A percentile compares a stretch with the other conserved stretches of the same genome.
These are phyloP conservation scores for Thunnus albacares DNA, from an alignment of 2,797 vertebrate genomes.

Conservation along the genomic window DNA sequence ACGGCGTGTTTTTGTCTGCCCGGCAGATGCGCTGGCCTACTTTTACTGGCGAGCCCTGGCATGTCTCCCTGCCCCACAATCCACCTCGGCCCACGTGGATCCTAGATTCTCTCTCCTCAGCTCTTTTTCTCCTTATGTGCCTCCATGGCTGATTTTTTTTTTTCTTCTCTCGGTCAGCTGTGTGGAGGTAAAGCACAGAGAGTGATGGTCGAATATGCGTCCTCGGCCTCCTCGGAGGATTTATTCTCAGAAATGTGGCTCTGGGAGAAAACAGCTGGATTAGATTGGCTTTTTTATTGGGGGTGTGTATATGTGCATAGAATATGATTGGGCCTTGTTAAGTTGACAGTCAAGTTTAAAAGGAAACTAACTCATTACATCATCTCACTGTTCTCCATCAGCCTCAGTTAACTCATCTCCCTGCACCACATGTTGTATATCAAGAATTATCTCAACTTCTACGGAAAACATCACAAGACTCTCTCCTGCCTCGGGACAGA, in stretches of 20 bases:
- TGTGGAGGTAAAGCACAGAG: conserved; percentile 4
- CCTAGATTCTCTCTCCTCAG: conserved; percentile 38
- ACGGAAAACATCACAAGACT: conserved; percentile 65
- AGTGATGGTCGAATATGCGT: not conserved
- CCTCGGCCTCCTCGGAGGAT: not conserved
- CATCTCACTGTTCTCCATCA: not conserved
- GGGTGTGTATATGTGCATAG: not conserved
- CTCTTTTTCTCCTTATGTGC: conserved; percentile 7
- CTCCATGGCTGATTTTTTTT: not conserved
- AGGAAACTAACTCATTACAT: conserved; percentile 5
- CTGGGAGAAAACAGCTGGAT: conserved; percentile 5
- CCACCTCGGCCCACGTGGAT: conserved; percentile 71
- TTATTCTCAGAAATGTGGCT: conserved; percentile 21
- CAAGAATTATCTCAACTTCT: conserved; percentile 9
- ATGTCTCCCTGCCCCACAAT: conserved; percentile 63
- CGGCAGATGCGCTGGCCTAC: conserved; percentile 79
- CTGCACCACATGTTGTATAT: not conserved
- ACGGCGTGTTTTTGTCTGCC: conserved; percentile 70
- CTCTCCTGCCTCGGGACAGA: not conserved
- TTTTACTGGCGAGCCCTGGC: conserved; percentile 74
- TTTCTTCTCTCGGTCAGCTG: not conserved
- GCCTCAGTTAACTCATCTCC: not conserved
- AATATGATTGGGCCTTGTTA: conserved; percentile 7
- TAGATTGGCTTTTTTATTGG: not conserved
- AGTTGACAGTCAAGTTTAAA: conserved; percentile 9